These are phyloP conservation scores for Epirrhoe alternata DNA, from an alignment of 2,888 invertebrate species.

Conservation along the genomic window DNA sequence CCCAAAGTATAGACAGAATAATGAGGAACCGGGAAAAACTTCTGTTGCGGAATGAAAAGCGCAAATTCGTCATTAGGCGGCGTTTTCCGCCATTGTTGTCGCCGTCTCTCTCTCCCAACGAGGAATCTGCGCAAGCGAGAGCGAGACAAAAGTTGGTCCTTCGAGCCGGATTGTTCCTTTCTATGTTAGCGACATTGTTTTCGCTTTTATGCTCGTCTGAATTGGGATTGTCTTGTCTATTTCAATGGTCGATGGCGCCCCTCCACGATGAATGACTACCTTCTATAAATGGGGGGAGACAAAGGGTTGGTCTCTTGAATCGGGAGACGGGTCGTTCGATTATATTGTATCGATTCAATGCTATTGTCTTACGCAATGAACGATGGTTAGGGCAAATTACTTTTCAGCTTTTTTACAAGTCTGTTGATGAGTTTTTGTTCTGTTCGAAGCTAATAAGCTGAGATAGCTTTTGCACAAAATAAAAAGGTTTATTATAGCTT, in stretches of 20 bases:
- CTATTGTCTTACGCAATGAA: constrained; percentile 76
- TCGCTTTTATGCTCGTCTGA: constrained; percentile 83
- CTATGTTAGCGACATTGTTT: constrained; percentile 85
- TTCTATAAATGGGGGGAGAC: constrained; percentile 82
- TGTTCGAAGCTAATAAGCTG: constrained; percentile 36
- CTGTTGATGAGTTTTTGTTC: constrained; percentile 45
- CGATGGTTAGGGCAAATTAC: constrained; percentile 84
- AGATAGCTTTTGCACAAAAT: background rate
- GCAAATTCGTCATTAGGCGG: constrained; percentile 86
- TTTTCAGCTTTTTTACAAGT: constrained; percentile 71
- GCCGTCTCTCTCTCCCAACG: constrained; percentile 58
- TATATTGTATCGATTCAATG: constrained; percentile 84
- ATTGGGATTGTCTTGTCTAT: constrained; percentile 85
- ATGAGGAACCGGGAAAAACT: constrained; percentile 85
- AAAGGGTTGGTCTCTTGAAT: constrained; percentile 85
- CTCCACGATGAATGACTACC: constrained; percentile 82
- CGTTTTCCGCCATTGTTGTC: constrained; percentile 82
- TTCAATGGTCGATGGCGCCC: constrained; percentile 82
- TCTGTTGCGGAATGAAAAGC: constrained; percentile 85
- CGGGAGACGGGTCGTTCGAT: constrained; percentile 84
- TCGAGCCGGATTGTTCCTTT: constrained; percentile 84
- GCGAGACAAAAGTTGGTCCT: constrained; percentile 77
- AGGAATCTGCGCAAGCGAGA: constrained; percentile 52
- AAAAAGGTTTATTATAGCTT: background rate
- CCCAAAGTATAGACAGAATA: constrained; percentile 82